These are phyloP conservation scores for Eupithecia subfuscata DNA, from an alignment of 2,888 invertebrate species.

Conservation along the genomic window DNA sequence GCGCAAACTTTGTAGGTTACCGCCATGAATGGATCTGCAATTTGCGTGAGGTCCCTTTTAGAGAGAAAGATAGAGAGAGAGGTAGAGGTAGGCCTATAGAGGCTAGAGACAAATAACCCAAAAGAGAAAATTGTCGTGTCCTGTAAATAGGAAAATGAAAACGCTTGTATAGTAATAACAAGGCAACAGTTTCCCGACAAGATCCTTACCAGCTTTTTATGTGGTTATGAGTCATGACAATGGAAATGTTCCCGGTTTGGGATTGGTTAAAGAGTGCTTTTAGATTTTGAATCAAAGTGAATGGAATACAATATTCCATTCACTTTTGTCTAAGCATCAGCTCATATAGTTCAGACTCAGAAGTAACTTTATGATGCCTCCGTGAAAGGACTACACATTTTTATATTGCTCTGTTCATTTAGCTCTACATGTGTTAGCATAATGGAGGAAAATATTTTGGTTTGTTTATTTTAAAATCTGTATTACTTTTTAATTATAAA, in stretches of 20 bases:
- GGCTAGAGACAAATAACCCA: too few relatives aligned
- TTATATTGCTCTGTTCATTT: too few relatives aligned
- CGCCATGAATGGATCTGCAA: neutral
- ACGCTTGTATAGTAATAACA: neutral
- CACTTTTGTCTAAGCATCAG: neutral
- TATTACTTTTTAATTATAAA: too few relatives aligned
- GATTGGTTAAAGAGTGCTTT: neutral
- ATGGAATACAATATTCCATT: neutral
- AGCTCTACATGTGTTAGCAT: too few relatives aligned
- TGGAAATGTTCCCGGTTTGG: neutral
- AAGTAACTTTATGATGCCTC: neutral
- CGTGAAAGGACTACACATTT: neutral
- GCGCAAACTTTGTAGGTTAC: neutral
- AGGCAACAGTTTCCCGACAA: neutral
- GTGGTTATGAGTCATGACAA: neutral
- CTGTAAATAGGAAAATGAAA: too few relatives aligned
- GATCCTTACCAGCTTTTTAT: neutral
- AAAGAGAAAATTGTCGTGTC: too few relatives aligned
- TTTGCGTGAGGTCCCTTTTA: neutral
- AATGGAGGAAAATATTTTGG: too few relatives aligned
- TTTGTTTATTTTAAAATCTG: too few relatives aligned
- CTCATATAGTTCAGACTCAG: too few relatives aligned
- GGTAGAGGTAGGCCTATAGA: too few relatives aligned
- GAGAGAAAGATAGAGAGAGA: neutral
- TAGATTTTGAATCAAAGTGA: neutral